phyloP scores from a whole-genome alignment of 2,888 invertebrate genomes.

The Eumerus sabulonum region DNA sequence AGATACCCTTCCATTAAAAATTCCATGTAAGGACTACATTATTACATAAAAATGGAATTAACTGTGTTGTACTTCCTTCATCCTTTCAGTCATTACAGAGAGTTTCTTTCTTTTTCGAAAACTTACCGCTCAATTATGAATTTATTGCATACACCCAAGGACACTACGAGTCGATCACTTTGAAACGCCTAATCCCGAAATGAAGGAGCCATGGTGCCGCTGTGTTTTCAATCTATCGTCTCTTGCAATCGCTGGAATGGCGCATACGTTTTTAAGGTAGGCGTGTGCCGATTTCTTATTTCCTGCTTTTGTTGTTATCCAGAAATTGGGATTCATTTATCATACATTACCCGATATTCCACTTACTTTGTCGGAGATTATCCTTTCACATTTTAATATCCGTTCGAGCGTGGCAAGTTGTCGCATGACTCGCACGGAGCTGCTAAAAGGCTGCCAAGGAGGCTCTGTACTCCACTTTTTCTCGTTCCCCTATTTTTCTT shows the following conservation, averaged over 20 bases:
- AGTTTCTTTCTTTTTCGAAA: slow-evolving; percentile 33
- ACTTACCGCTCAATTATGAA: slow-evolving; percentile 58
- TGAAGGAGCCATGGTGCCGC: neutral
- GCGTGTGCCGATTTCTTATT: slow-evolving; percentile 48
- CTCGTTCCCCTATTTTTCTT: slow-evolving; percentile 47
- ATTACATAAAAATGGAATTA: slow-evolving; percentile 51
- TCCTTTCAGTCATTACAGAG: too few relatives aligned
- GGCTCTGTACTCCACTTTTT: too few relatives aligned
- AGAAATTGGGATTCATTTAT: slow-evolving; percentile 68
- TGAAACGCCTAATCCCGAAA: slow-evolving; percentile 47
- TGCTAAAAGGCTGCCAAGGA: too few relatives aligned
- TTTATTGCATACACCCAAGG: slow-evolving; percentile 50
- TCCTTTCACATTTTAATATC: slow-evolving; percentile 69
- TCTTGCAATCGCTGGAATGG: neutral
- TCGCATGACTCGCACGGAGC: slow-evolving; percentile 63
- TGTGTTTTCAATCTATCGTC: slow-evolving; percentile 31
- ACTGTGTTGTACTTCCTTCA: neutral
- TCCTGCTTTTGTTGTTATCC: slow-evolving; percentile 62
- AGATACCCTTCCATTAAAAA: slow-evolving; percentile 53
- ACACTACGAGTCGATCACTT: slow-evolving; percentile 47
- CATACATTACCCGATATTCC: slow-evolving; percentile 69
- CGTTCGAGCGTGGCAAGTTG: slow-evolving; percentile 65
- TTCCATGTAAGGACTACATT: slow-evolving; percentile 44
- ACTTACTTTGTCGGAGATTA: slow-evolving; percentile 69
- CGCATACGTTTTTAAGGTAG: slow-evolving; percentile 2